Evolutionary conservation across 1,140 invertebrate genomes (phyloP), one percentile per base, ranked within the genome.

Genomic region (Drosophila auraria): DNA sequence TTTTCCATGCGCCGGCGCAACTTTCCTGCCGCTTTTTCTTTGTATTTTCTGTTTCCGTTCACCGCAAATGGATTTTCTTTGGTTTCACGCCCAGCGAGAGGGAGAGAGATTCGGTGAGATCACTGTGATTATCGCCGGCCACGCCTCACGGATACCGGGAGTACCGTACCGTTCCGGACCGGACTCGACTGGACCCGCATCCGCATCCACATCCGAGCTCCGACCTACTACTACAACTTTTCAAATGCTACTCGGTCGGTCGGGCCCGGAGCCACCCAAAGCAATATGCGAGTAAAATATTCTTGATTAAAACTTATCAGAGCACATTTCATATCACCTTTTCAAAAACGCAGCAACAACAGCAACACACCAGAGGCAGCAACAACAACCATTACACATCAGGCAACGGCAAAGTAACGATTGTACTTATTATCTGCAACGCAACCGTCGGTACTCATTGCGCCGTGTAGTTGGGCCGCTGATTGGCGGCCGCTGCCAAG

Each of bases 291-390:
- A 87, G 83, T 87, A 81, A 89, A 91, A 91, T 75, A 82, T 87
- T 92, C 86, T 83, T 92, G 90, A 92, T 92, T 92, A 92, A 92
- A 92, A 92, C 86, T 92, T 92, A 92, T 92, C 90, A 92, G 91
- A 92, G 81, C 82, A 89, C 86, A 92, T 84, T 91, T 87, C 90
- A 92, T 92, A 92, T 92, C 90, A 92, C 90, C 90, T 92, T 92
- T 92, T 82, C 76, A 92, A 82, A 90, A 87, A 87, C 80, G 80
- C 80, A 89, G 77, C 79, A 86, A 64, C 71, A 82, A 65, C 69
- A 78, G 20, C 36, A 38, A 14, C 36, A 36, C 33, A 14, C 11
- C 11, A 14, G 11, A 4, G 5, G 36, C 36, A 25, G 25, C 79
- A 83, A 75, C 62, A 45, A 27, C 53, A 60, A 44, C 76, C 73